Conservation (phyloP, 2,888 invertebrate species). For the Nymphalis polychloros region DNA sequence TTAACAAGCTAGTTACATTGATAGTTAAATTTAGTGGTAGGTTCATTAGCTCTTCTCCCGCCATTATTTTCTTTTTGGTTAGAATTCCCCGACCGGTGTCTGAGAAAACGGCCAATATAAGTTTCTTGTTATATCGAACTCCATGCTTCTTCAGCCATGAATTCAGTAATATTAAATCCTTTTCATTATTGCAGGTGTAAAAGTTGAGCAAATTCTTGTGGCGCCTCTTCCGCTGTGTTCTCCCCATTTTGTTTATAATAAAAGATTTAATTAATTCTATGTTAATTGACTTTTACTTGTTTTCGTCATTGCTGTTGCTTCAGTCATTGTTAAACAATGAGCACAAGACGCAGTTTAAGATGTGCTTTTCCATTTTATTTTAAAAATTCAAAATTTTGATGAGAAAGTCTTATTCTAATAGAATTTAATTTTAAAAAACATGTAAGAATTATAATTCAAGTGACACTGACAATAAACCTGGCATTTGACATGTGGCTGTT, state of each 20-base stretch:
- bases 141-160: slow-evolving; percentile 79
- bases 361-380: neutral
- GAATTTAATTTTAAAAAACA: neutral
- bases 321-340: slow-evolving; percentile 10
- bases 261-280: neutral
- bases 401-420: neutral
- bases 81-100: slow-evolving; percentile 89
- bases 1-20: slow-evolving; percentile 80
- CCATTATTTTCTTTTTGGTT: slow-evolving; percentile 78
- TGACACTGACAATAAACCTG: neutral
- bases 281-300: slow-evolving; percentile 22
- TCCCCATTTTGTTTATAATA: slow-evolving; percentile 66
- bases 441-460: neutral
- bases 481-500: neutral
- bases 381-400: neutral
- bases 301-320: neutral
- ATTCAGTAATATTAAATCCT: slow-evolving; percentile 72
- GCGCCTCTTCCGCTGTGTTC: slow-evolving; percentile 72
- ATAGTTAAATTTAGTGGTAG: slow-evolving; percentile 83
- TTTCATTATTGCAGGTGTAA: slow-evolving; percentile 58
- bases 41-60: slow-evolving; percentile 83
- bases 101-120: slow-evolving; percentile 82
- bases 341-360: too few relatives aligned
- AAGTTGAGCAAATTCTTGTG: slow-evolving; percentile 58
- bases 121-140: slow-evolving; percentile 80